Percentiles rank a stretch among this genome's conserved stretches.
phyloP scores from a whole-genome alignment of 2,888 invertebrate species.

The Ecliptopera silaceata region DNA sequence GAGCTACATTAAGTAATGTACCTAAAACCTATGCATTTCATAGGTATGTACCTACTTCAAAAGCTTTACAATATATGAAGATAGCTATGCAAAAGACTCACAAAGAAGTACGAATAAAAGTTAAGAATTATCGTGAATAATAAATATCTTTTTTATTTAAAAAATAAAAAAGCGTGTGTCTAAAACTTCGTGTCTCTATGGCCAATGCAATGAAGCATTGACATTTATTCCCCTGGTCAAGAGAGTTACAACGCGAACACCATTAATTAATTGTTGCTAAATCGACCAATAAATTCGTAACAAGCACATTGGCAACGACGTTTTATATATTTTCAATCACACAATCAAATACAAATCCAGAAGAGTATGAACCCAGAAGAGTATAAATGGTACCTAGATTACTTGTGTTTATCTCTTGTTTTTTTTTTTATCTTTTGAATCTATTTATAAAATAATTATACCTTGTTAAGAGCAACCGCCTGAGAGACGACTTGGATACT shows the following conservation, averaged over 20 bases:
- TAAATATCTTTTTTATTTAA: background rate
- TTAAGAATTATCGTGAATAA: too few relatives aligned
- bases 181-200: conserved; percentile 20
- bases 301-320: background rate
- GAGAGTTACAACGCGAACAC: conserved; percentile 54
- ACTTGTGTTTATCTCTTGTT: too few relatives aligned
- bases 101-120: too few relatives aligned
- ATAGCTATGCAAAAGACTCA: too few relatives aligned
- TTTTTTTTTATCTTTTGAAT: too few relatives aligned
- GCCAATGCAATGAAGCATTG: conserved; percentile 33
- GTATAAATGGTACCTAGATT: too few relatives aligned
- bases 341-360: conserved; percentile 1
- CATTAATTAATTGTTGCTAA: conserved; percentile 61
- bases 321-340: background rate
- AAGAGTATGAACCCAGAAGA: too few relatives aligned
- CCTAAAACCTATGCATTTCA: too few relatives aligned
- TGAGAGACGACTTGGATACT: too few relatives aligned
- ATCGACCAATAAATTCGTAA: conserved; percentile 36
- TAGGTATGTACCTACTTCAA: background rate
- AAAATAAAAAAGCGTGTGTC: background rate
- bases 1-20: too few relatives aligned
- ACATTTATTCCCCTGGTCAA: conserved; percentile 55
- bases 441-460: too few relatives aligned
- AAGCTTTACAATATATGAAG: background rate
- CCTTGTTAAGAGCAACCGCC: too few relatives aligned